These are phyloP conservation scores for Melanostoma mellinum DNA, from an alignment of 2,888 invertebrate species.

Conservation along the genomic window DNA sequence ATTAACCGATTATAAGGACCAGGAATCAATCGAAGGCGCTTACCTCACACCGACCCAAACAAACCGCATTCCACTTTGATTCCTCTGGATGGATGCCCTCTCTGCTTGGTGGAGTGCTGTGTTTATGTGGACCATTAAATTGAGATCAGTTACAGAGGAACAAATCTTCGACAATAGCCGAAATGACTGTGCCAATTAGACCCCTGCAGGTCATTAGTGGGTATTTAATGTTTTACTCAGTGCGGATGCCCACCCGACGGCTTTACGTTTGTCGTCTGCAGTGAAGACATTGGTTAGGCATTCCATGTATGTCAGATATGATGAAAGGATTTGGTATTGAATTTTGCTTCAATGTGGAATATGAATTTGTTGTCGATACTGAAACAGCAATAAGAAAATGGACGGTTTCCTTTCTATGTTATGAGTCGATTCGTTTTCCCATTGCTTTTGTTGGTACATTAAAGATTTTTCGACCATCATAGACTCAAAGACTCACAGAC, in stretches of 20 bases:
- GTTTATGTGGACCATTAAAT: constrained; percentile 34
- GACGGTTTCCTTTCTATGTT: too few relatives aligned
- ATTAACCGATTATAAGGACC: constrained; percentile 60
- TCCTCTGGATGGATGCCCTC: background rate
- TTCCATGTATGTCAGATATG: background rate
- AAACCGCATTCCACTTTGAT: background rate
- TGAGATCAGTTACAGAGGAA: constrained; percentile 48
- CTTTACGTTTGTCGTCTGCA: too few relatives aligned
- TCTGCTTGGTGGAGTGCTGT: background rate
- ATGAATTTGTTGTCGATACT: too few relatives aligned
- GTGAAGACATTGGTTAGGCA: background rate
- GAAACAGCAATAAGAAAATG: too few relatives aligned
- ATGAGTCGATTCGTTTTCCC: too few relatives aligned
- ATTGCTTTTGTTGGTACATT: too few relatives aligned
- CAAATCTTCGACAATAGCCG: constrained; percentile 65
- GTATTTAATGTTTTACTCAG: constrained; percentile 27
- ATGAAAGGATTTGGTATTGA: too few relatives aligned
- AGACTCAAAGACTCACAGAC: too few relatives aligned
- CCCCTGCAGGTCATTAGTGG: constrained; percentile 63
- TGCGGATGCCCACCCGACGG: too few relatives aligned
- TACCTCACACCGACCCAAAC: background rate
- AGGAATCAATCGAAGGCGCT: constrained; percentile 32
- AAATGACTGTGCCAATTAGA: constrained; percentile 69
- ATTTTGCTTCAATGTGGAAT: too few relatives aligned
- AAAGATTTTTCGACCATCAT: too few relatives aligned